These are phyloP conservation scores for Sclerurus mexicanus DNA, from an alignment of 2,113 vertebrate genomes.

Conservation along the genomic window DNA sequence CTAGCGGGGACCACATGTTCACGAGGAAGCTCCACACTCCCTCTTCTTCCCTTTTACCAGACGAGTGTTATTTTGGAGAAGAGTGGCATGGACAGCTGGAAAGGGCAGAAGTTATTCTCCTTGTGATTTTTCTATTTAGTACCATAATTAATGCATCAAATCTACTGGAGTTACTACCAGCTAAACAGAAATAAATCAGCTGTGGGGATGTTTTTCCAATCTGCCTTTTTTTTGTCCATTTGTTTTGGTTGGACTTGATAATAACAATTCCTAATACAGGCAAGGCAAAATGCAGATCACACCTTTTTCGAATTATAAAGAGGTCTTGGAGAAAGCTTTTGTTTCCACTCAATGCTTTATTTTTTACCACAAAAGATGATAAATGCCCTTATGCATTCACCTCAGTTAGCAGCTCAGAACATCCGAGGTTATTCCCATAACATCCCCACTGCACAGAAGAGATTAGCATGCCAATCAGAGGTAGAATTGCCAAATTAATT, in stretches of 20 bases:
- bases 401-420: conserved; percentile 19
- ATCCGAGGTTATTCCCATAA: background rate
- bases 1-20: background rate
- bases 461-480: conserved; percentile 11
- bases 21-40: background rate
- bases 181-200: background rate
- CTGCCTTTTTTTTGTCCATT: conserved; percentile 10
- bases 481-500: conserved; percentile 24
- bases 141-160: conserved; percentile 8
- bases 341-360: background rate
- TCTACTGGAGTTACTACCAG: conserved; percentile 4
- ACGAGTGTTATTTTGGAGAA: background rate
- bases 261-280: background rate
- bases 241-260: background rate
- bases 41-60: background rate
- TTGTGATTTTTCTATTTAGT: conserved; percentile 27
- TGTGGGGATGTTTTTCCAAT: background rate
- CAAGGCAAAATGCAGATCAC: conserved; percentile 8
- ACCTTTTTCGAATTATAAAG: background rate
- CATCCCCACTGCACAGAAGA: background rate
- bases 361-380: background rate
- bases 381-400: conserved; percentile 12
- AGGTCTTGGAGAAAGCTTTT: background rate
- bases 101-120: background rate
- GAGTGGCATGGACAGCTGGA: background rate